These are phyloP conservation scores for Scaptomyza parva DNA, from an alignment of 2,888 invertebrate species.

Conservation along the genomic window DNA sequence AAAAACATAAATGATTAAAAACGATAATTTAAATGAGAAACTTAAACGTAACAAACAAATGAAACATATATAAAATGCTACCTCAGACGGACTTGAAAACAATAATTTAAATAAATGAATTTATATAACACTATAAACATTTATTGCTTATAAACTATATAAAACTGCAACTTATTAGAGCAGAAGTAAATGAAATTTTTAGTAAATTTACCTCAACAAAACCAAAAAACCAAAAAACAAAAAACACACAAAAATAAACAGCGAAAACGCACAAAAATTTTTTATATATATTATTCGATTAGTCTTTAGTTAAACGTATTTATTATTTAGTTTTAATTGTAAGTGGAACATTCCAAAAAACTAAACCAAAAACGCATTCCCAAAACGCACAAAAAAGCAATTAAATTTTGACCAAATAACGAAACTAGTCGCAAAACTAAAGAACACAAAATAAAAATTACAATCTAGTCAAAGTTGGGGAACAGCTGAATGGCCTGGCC, in stretches of 20 bases:
- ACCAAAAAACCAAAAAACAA: conserved; percentile 27
- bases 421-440: conserved; percentile 56
- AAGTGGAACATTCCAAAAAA: conserved; percentile 48
- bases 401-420: conserved; percentile 63
- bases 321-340: conserved; percentile 58
- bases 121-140: conserved; percentile 59
- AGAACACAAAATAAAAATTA: conserved; percentile 28
- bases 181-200: conserved; percentile 67
- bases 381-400: conserved; percentile 26
- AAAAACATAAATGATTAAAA: conserved; percentile 30
- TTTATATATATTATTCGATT: conserved; percentile 51
- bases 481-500: conserved; percentile 41
- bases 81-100: conserved; percentile 83
- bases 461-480: conserved; percentile 52
- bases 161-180: conserved; percentile 44
- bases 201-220: conserved; percentile 77
- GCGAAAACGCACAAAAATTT: conserved; percentile 42
- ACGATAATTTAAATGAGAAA: conserved; percentile 17
- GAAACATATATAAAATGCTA: conserved; percentile 71
- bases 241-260: conserved; percentile 25
- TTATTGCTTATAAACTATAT: conserved; percentile 44
- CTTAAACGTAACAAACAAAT: conserved; percentile 48
- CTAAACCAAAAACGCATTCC: conserved; percentile 21
- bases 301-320: conserved; percentile 52
- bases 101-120: conserved; percentile 81